phyloP scores from a whole-genome alignment of 2,797 vertebrate species.

The Chloroceryle amazona region DNA sequence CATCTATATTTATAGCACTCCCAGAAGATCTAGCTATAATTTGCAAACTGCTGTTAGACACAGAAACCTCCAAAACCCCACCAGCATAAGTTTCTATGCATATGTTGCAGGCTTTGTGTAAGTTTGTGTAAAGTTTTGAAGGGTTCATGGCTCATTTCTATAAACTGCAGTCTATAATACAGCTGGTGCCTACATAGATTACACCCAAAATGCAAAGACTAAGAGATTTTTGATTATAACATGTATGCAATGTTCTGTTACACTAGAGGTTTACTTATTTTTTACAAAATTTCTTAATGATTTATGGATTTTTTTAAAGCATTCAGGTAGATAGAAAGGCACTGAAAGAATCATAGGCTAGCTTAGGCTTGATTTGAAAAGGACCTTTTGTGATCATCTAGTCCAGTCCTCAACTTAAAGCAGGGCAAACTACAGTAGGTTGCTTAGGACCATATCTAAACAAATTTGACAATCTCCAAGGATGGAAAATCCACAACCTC shows the following conservation, averaged over 20 bases:
- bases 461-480: neutral
- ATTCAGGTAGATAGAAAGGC: neutral
- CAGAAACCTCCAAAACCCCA: neutral
- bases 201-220: neutral
- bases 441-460: neutral
- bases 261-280: neutral
- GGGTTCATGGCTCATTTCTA: neutral
- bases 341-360: neutral
- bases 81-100: neutral
- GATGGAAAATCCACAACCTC: neutral
- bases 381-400: neutral
- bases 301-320: neutral
- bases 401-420: neutral
- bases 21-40: neutral
- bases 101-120: neutral
- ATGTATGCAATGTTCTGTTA: neutral
- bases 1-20: neutral
- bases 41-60: neutral
- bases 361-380: neutral
- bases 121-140: neutral
- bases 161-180: neutral
- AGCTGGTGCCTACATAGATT: neutral
- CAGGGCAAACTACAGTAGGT: neutral
- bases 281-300: accelerated
- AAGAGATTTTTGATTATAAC: neutral